Conservation (phyloP, 2,888 invertebrate genomes). For the Eilema caniola region DNA sequence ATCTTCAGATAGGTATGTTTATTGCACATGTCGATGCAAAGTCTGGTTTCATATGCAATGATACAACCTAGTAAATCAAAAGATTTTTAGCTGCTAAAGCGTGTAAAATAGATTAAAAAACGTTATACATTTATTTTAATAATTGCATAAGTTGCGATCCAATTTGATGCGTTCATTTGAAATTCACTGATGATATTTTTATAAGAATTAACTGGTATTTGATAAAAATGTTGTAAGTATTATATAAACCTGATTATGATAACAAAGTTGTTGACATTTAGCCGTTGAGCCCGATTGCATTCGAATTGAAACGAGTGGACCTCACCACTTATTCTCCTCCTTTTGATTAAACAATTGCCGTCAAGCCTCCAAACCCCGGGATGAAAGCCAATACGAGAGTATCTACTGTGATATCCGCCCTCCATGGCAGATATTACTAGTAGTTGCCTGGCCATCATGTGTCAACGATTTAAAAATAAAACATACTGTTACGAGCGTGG, state of each 20-base stretch:
- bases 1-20: background rate
- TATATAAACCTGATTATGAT: background rate
- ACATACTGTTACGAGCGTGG: too few relatives aligned
- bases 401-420: background rate
- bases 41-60: conserved; percentile 18
- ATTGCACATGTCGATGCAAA: conserved; percentile 8
- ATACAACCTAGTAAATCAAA: conserved; percentile 32
- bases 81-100: conserved; percentile 1
- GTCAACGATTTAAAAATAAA: too few relatives aligned
- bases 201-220: conserved; percentile 26
- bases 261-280: background rate
- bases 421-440: too few relatives aligned
- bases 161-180: conserved; percentile 24
- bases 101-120: conserved; percentile 3
- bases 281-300: background rate
- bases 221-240: background rate
- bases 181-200: conserved; percentile 35
- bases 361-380: background rate
- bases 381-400: background rate
- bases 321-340: background rate
- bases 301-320: too few relatives aligned
- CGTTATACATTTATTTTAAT: conserved; percentile 15
- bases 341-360: background rate
- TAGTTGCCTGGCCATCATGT: too few relatives aligned
- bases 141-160: conserved; percentile 53